These are phyloP conservation scores for Aepyceros melampus DNA, from an alignment of 2,113 vertebrate species.

Conservation along the genomic window DNA sequence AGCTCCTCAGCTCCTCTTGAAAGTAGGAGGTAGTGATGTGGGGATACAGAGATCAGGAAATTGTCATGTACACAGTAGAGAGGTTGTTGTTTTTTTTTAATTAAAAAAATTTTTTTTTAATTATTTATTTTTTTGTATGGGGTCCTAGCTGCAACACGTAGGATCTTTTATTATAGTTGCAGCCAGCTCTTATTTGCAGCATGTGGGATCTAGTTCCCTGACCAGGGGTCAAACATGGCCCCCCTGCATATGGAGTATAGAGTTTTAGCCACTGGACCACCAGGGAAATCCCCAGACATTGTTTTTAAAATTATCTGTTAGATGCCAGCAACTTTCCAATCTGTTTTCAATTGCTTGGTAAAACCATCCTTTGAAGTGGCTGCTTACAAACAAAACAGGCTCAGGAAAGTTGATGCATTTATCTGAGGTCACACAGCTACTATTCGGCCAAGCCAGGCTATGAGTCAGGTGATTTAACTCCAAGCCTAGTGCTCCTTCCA, in stretches of 20 bases:
- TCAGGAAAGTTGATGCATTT: neutral
- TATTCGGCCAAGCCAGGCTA: accelerated
- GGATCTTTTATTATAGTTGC: neutral
- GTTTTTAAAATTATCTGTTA: neutral
- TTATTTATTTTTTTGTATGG: neutral
- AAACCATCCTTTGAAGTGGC: neutral
- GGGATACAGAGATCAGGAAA: neutral
- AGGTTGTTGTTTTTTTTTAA: neutral
- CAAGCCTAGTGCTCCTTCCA: neutral
- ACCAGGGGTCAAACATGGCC: neutral
- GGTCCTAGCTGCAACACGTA: neutral
- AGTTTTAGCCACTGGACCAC: neutral
- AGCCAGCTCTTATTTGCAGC: neutral
- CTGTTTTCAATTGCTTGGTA: neutral
- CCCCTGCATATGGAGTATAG: neutral
- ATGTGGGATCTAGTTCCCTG: neutral
- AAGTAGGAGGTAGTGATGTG: neutral
- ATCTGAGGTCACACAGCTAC: neutral
- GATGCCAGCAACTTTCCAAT: neutral
- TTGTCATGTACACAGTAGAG: neutral
- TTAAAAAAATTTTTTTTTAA: neutral
- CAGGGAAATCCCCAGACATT: neutral
- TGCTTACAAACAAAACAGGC: neutral
- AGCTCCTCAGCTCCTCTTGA: constrained; percentile 40
- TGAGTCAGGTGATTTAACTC: neutral